A percentile compares a stretch with the other conserved stretches of the same genome.
These are phyloP conservation scores for Eupithecia insigniata DNA, from an alignment of 2,888 invertebrate genomes.

Conservation along the genomic window DNA sequence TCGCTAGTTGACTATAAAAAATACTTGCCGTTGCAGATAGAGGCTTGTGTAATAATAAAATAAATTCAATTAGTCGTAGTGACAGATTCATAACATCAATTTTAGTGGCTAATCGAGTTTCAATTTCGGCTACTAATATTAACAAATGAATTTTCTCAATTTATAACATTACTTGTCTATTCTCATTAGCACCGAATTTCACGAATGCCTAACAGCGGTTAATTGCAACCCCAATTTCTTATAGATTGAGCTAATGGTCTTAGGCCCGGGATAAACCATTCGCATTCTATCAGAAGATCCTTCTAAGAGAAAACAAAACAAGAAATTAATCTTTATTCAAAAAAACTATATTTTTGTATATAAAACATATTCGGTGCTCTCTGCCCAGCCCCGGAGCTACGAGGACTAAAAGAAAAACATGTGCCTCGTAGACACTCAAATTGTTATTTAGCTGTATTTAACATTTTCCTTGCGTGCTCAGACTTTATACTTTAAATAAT, in stretches of 20 bases:
- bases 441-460: no score
- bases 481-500: no score
- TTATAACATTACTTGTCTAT: conserved; percentile 5
- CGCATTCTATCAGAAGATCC: neutral
- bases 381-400: no score
- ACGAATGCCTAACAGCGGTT: conserved; percentile 20
- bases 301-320: neutral
- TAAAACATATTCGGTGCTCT: no score
- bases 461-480: no score
- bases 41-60: neutral
- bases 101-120: neutral
- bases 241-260: neutral
- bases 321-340: neutral
- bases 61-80: neutral
- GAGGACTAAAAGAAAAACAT: no score
- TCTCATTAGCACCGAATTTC: conserved; percentile 14
- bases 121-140: neutral
- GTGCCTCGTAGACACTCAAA: no score
- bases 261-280: neutral
- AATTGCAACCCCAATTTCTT: conserved; percentile 32
- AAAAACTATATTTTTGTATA: no score
- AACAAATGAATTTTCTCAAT: neutral
- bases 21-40: neutral
- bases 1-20: no score
- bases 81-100: neutral